A percentile compares a stretch with the other conserved stretches of the same genome.
Conservation (phyloP, 2,113 vertebrate genomes). For the Coptodon rendalli region DNA sequence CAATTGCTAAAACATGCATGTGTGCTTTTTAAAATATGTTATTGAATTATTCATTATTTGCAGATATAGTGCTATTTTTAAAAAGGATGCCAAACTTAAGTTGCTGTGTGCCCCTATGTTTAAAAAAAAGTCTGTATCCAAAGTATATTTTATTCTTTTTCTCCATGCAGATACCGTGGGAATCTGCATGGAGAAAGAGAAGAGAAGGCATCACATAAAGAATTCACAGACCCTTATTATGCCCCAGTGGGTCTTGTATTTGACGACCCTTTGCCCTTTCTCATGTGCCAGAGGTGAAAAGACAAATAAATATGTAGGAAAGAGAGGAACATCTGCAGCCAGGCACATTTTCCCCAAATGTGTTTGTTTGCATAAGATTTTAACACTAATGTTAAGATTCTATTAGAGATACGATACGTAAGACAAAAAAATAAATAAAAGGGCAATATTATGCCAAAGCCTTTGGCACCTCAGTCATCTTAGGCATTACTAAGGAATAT, state of each 20-base stretch:
- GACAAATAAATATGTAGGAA: background rate
- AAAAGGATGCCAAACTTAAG: conserved; percentile 33
- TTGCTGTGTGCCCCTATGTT: background rate
- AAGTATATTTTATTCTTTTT: conserved; percentile 4
- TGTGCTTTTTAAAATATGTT: conserved; percentile 42
- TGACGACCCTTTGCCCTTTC: background rate
- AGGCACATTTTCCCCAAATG: background rate
- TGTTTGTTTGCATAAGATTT: background rate
- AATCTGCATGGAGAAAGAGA: background rate
- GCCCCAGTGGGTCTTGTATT: background rate
- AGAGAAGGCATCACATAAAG: conserved; percentile 32
- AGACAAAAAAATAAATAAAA: background rate
- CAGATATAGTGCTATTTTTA: conserved; percentile 45
- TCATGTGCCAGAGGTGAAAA: background rate
- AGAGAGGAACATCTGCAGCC: background rate
- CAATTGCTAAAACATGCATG: conserved; percentile 38
- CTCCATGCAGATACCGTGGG: background rate
- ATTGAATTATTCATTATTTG: conserved; percentile 61
- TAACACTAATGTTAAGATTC: background rate
- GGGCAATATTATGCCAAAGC: background rate
- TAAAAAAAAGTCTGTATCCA: conserved; percentile 40
- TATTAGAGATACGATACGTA: background rate
- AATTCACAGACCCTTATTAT: background rate
- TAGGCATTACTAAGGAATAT: background rate
- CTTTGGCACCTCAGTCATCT: background rate